These are phyloP conservation scores for Egretta garzetta DNA, from an alignment of 2,113 vertebrate species.

Conservation along the genomic window DNA sequence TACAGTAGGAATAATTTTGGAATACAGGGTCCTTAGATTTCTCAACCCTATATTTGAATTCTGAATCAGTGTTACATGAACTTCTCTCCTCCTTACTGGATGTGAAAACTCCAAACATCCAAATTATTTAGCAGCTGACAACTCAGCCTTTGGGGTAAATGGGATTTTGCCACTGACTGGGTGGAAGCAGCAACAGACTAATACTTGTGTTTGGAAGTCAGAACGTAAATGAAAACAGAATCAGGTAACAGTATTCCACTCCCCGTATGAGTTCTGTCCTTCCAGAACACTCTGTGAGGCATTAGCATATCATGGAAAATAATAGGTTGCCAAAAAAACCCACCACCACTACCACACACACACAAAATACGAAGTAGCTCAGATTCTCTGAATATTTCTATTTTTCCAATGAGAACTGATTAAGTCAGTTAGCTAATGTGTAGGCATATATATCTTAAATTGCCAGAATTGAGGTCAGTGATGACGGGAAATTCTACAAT, in stretches of 20 bases:
- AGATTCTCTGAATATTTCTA: neutral
- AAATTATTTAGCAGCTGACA: neutral
- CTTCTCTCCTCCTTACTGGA: neutral
- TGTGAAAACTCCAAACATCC: neutral
- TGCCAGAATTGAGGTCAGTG: neutral
- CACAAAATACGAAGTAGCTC: neutral
- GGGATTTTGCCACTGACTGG: neutral
- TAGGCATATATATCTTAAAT: neutral
- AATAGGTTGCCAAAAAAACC: fast-evolving
- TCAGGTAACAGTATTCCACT: neutral
- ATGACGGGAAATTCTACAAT: neutral
- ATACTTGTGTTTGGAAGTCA: neutral
- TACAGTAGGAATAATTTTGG: neutral
- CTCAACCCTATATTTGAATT: neutral
- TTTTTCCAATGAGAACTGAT: neutral
- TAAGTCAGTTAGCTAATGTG: neutral
- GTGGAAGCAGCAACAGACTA: neutral
- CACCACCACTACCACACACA: no score
- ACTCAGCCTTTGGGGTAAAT: neutral
- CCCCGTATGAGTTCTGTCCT: neutral
- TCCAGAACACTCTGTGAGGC: neutral
- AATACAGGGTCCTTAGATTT: neutral
- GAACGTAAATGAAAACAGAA: neutral
- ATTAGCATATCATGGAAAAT: neutral
- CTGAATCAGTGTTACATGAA: fast-evolving